Percentiles rank a stretch among this genome's conserved stretches.
Evolutionary conservation across 2,888 invertebrate genomes (phyloP).

Genomic region (Xylophagus ater): DNA sequence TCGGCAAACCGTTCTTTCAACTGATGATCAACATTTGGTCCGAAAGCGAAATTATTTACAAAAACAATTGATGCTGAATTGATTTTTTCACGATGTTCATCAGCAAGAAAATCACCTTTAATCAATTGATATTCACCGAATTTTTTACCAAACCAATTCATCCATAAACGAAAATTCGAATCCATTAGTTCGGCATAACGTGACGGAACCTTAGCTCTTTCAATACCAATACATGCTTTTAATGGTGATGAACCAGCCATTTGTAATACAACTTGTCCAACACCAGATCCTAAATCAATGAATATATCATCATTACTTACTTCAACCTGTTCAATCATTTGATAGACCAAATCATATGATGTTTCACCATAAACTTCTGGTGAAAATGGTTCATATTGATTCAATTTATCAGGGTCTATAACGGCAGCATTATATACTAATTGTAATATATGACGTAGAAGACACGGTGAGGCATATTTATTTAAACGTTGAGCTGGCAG

Average conservation of each 20-base stretch:
- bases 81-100: slow-evolving; percentile 87
- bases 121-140: slow-evolving; percentile 83
- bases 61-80: slow-evolving; percentile 91
- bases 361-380: slow-evolving; percentile 99
- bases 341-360: slow-evolving; percentile 91
- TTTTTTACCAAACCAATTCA: slow-evolving; percentile 97
- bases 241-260: slow-evolving; percentile 93
- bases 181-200: slow-evolving; percentile 93
- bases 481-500: slow-evolving; percentile 73
- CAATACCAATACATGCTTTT: slow-evolving; percentile 89
- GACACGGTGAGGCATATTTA: slow-evolving; percentile 70
- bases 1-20: slow-evolving; percentile 94
- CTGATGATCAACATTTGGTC: slow-evolving; percentile 93
- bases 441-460: slow-evolving; percentile 89
- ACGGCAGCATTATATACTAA: slow-evolving; percentile 98
- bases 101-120: slow-evolving; percentile 89
- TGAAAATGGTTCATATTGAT: slow-evolving; percentile 99
- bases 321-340: slow-evolving; percentile 95
- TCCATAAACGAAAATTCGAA: slow-evolving; percentile 81
- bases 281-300: slow-evolving; percentile 96
- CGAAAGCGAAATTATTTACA: slow-evolving; percentile 99
- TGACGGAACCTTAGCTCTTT: slow-evolving; percentile 94
- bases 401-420: slow-evolving; percentile 91
- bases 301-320: slow-evolving; percentile 91
- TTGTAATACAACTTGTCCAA: slow-evolving; percentile 96